phyloP scores from a whole-genome alignment of 2,113 vertebrate genomes.

The Gracilinanus agilis region DNA sequence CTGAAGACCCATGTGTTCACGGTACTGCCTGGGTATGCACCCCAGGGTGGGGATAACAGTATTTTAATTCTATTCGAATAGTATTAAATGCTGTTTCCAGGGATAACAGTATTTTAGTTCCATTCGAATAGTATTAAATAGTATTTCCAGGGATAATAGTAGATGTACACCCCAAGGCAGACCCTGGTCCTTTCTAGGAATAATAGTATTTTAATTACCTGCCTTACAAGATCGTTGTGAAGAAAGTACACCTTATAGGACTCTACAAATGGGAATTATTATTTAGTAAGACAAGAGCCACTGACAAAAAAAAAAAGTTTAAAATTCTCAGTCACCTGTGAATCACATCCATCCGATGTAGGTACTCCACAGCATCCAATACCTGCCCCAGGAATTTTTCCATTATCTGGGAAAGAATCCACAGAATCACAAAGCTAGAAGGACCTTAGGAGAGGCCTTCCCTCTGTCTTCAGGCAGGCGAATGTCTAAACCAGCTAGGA shows the following conservation, averaged over 20 bases:
- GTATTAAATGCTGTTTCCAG: too few relatives aligned
- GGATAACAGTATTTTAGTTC: too few relatives aligned
- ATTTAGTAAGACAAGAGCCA: background rate
- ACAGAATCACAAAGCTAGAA: rapidly evolving
- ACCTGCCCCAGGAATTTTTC: slow-evolving; percentile 84
- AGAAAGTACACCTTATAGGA: background rate
- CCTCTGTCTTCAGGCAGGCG: background rate
- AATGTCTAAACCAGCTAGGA: background rate
- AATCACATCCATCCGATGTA: slow-evolving; percentile 82
- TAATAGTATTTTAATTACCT: background rate
- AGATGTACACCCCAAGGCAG: background rate
- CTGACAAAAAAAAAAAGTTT: background rate
- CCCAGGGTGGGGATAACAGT: background rate
- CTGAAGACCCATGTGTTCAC: background rate
- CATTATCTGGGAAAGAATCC: slow-evolving; percentile 79
- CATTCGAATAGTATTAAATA: too few relatives aligned
- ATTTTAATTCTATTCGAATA: background rate
- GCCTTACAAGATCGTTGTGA: background rate
- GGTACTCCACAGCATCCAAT: slow-evolving; percentile 84
- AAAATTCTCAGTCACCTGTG: slow-evolving; percentile 83
- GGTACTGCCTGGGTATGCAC: background rate
- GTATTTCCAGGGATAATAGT: too few relatives aligned
- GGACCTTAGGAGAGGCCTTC: background rate
- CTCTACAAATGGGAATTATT: background rate
- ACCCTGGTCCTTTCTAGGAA: background rate